Base-by-base conservation (phyloP, 2,888 invertebrate species). In the Zygothrica quintamaculata region DNA sequence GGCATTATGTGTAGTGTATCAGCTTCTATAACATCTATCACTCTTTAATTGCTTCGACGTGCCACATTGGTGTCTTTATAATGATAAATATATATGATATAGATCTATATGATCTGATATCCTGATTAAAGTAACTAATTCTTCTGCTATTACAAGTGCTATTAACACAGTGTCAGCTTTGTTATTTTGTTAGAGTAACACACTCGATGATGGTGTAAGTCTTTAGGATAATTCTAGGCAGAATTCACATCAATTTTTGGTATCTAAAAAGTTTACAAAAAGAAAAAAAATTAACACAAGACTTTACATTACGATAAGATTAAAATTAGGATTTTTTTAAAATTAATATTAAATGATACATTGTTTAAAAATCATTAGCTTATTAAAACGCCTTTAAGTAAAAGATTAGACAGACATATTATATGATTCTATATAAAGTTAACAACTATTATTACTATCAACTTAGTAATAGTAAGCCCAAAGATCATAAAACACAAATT, bases 51-150 rank as follows among this genome's bases (percentile, higher is more conserved):
- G 25, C 37, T 52, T 65, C 22, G 74, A 60, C 51, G 64, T 57
- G 77, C 73, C 50, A 74, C 87, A 88, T 89, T 72, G 62, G 81
- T 80, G 78, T 88, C 86, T 46, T 74, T 84, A 44, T 70, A 87
- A 16, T 62, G 76, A 72, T 85, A 84, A 13, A 53, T 11, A 3
- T 31, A 2, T n/a, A n/a, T n/a, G n/a, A n/a, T n/a, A n/a, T 1
- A n/a, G 31, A 31, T 31, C n/a, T n/a, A 1, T 31, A 31, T 9
- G 8, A 8, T n/a, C 8, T n/a, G 8, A n/a, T 31, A n/a, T 31
- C 31, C 31, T n/a, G 1, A 8, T 9, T 5, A 5, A 5, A 29
- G 9, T 2, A 29, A 29, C 18, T 22, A 5, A 5, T 2, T 22
- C n/a, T 39, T 8, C 52, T 5, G 31, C 25, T 7, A 6, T 15